Base-by-base conservation (phyloP, 2,888 invertebrate genomes). In the Drosophila yooni region DNA sequence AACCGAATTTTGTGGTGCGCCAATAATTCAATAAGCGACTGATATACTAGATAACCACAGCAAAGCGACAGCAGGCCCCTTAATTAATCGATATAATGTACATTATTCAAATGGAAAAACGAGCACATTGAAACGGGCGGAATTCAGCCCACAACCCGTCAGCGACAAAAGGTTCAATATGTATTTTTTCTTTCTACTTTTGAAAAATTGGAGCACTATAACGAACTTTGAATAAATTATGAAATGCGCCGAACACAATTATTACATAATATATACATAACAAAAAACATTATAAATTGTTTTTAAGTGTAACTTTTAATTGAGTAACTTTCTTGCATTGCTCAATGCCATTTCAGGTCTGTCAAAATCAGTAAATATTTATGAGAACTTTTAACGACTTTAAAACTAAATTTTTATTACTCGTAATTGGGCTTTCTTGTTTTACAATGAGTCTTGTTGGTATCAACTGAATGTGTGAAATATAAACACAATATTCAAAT, bases 41-140 rank as follows among this genome's bases (percentile, higher is more conserved):
- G 58, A 52, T 50, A 63, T 52, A 57, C 57, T 60, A 54, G 69
- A 34, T 62, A n/a, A 18, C n/a, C 18, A 13, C n/a, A 7, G 36
- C 18, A 21, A 33, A 25, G 18, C 2, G 40, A 2, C 15, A 21
- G 36, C 3, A 29, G 36, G 29, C 5, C 29, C 48, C 33, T n/a
- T 18, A 38, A 52, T 60, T 46, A 59, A 75, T 82, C 82, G 58
- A 79, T 74, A 33, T 15, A 38, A 53, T 70, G 66, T 71, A 64
- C 61, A 72, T 76, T 79, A 80, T 72, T 72, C 36, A 64, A 71
- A 76, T 71, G 25, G 29, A 62, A 62, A 63, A 58, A 56, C 33
- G 64, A 54, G 50, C 59, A 59, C 29, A 59, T 57, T 78, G 54
- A 60, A 40, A 64, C 51, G 27, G 46, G 33, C 25, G 38, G 43